Evolutionary conservation across 2,888 invertebrate species (phyloP).

Genomic region (Megastigmus dorsalis): DNA sequence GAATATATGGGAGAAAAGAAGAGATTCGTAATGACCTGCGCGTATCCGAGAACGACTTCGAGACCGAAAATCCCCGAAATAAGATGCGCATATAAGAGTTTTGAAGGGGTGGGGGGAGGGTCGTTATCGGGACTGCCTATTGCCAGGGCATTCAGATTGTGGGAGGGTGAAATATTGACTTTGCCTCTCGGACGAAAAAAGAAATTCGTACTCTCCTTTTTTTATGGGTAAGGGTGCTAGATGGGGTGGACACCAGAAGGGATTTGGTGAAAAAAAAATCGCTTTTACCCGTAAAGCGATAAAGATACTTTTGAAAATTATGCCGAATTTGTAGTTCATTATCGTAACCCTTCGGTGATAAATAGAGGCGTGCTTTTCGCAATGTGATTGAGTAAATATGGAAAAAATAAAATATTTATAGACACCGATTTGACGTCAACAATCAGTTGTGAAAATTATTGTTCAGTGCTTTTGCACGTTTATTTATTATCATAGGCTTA

Average conservation of each 20-base stretch:
- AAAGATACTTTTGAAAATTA: constrained; percentile 11
- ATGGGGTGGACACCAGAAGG: neutral
- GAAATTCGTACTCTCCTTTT: constrained; percentile 25
- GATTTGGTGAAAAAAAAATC: constrained; percentile 41
- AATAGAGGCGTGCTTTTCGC: no score
- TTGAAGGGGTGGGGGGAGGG: neutral
- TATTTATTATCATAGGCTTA: no score
- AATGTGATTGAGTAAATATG: no score
- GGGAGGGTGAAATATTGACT: constrained; percentile 40
- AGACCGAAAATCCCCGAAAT: no score
- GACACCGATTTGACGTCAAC: no score
- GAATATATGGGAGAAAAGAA: no score
- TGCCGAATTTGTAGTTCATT: constrained; percentile 40
- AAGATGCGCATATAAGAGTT: no score
- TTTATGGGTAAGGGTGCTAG: neutral
- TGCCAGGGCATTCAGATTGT: neutral
- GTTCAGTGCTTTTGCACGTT: no score
- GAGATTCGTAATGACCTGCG: neutral
- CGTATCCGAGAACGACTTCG: no score
- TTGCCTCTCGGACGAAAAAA: constrained; percentile 23
- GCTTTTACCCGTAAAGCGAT: constrained; percentile 27
- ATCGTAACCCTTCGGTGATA: neutral
- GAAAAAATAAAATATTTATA: no score
- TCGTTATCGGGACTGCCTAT: constrained; percentile 39
- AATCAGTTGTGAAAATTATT: no score